phyloP scores from a whole-genome alignment of 2,113 vertebrate species.

The Apaloderma vittatum region DNA sequence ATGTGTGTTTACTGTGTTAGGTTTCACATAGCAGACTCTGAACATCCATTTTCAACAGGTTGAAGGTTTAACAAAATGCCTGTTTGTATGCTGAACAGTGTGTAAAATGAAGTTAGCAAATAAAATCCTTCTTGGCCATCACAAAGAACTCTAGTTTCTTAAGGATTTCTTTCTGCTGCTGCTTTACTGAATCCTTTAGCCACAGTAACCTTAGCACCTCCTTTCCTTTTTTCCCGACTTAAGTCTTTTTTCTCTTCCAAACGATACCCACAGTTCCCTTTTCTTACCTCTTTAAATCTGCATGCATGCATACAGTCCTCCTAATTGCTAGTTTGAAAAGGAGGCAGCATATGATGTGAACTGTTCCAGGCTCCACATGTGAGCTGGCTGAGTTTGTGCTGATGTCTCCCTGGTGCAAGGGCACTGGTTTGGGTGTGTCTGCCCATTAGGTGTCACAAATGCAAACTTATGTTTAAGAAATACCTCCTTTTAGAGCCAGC shows the following conservation, averaged over 20 bases:
- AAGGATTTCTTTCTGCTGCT: background rate
- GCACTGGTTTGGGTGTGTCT: background rate
- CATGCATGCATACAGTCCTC: accelerated
- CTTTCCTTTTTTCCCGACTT: background rate
- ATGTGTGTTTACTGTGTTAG: background rate
- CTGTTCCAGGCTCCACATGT: background rate
- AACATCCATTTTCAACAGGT: background rate
- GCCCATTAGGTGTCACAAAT: background rate
- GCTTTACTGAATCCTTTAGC: background rate
- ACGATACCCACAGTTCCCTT: background rate
- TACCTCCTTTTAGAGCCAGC: background rate
- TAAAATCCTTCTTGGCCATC: background rate
- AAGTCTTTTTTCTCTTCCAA: background rate
- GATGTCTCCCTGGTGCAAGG: background rate
- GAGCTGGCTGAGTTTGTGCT: background rate
- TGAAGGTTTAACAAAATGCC: background rate
- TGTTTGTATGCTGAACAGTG: background rate
- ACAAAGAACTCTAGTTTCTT: background rate
- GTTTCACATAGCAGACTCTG: background rate
- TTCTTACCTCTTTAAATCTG: background rate
- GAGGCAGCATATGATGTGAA: accelerated
- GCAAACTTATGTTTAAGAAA: background rate
- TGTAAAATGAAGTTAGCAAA: background rate
- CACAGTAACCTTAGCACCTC: background rate
- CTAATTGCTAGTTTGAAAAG: background rate